These are phyloP conservation scores for Alviniconcha strummeri DNA, from an alignment of 2,888 invertebrate genomes.

Conservation along the genomic window DNA sequence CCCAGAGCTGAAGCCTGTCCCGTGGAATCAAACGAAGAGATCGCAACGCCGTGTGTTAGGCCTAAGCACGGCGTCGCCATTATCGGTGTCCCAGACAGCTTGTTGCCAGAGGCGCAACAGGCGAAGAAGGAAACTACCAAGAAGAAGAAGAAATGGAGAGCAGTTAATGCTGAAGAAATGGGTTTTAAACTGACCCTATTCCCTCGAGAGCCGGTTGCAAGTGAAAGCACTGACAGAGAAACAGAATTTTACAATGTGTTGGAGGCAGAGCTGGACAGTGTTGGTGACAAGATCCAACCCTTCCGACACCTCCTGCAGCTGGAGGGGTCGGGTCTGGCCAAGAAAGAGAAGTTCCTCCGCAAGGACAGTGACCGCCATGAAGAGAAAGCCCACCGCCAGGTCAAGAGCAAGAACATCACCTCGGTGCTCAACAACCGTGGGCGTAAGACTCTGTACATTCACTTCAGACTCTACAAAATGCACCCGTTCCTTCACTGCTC, in stretches of 20 bases:
- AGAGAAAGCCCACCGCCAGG: constrained; percentile 61
- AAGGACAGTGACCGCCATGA: constrained; percentile 51
- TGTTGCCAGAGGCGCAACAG: background rate
- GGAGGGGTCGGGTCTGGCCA: constrained; percentile 36
- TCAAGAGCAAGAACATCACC: constrained; percentile 62
- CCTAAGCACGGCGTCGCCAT: constrained; percentile 25
- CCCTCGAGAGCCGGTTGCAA: constrained; percentile 45
- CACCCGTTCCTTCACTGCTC: constrained; percentile 49
- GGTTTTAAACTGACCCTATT: constrained; percentile 58
- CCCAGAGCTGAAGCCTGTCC: too few relatives aligned
- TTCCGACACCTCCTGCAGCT: constrained; percentile 33
- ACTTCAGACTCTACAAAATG: constrained; percentile 58
- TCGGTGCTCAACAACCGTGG: constrained; percentile 58
- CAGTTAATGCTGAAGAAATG: constrained; percentile 43
- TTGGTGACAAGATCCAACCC: constrained; percentile 39
- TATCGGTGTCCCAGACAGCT: constrained; percentile 23
- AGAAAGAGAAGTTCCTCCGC: constrained; percentile 42
- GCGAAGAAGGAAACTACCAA: constrained; percentile 33
- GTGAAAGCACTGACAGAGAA: constrained; percentile 38
- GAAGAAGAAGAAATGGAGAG: constrained; percentile 56
- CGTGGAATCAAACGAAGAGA: too few relatives aligned
- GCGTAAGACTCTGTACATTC: constrained; percentile 57
- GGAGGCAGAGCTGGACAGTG: constrained; percentile 40
- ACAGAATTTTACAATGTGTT: constrained; percentile 30
- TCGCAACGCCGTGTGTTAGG: background rate